A percentile compares a stretch with the other conserved stretches of the same genome.
Conservation (phyloP, 1,140 invertebrate species). For the Solenopsis fugax region DNA sequence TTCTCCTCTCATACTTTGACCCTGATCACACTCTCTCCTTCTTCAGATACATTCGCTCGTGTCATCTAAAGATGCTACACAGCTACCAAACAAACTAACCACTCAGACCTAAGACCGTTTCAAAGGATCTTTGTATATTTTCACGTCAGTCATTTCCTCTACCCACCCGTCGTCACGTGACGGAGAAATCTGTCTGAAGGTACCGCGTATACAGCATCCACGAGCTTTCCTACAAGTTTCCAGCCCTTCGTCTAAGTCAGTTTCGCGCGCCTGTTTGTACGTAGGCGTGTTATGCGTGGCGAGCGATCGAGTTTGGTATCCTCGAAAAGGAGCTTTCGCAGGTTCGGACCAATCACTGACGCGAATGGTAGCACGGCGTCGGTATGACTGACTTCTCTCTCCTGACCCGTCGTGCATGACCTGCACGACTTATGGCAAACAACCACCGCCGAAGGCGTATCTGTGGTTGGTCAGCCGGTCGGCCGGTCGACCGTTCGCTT, state of each 20-base stretch:
- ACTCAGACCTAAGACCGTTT: constrained; percentile 12
- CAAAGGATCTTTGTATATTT: neutral
- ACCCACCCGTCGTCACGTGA: constrained; percentile 68
- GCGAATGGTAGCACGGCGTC: constrained; percentile 82
- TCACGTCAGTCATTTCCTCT: constrained; percentile 27
- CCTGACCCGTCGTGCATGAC: constrained; percentile 76
- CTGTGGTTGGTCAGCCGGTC: constrained; percentile 80
- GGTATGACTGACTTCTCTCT: constrained; percentile 83
- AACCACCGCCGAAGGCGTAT: constrained; percentile 72
- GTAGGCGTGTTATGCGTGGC: constrained; percentile 5
- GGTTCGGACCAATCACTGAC: constrained; percentile 74
- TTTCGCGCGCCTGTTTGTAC: constrained; percentile 39
- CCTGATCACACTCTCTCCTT: neutral
- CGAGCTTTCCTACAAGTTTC: constrained; percentile 15
- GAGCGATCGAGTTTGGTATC: neutral
- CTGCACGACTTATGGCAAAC: constrained; percentile 75
- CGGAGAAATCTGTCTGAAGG: constrained; percentile 20
- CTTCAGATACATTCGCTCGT: neutral
- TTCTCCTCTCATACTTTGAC: neutral
- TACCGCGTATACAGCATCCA: constrained; percentile 24
- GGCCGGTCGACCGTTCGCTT: constrained; percentile 77
- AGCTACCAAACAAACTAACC: constrained; percentile 8
- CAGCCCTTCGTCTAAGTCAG: constrained; percentile 48
- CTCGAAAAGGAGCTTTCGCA: constrained; percentile 43
- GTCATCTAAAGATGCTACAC: neutral